phyloP scores from a whole-genome alignment of 2,113 vertebrate species.

The Pterophyllum scalare region DNA sequence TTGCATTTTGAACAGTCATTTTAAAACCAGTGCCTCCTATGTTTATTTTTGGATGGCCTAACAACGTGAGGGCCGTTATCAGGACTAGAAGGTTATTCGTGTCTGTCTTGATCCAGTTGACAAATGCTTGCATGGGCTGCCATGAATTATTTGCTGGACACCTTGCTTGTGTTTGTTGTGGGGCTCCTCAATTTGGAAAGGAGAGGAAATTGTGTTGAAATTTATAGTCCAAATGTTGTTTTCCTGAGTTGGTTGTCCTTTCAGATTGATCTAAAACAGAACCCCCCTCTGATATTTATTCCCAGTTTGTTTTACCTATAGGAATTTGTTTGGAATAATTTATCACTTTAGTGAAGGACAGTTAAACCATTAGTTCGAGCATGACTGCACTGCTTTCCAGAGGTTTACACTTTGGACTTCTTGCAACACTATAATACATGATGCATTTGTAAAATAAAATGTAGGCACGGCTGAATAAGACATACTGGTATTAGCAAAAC shows the following conservation, averaged over 20 bases:
- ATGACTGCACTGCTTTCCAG: constrained; percentile 45
- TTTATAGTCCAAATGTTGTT: constrained; percentile 76
- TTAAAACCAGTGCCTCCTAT: constrained; percentile 28
- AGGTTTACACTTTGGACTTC: constrained; percentile 11
- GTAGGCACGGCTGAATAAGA: background rate
- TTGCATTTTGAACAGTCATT: background rate
- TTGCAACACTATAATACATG: background rate
- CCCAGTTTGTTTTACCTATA: constrained; percentile 72
- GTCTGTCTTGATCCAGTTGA: constrained; percentile 62
- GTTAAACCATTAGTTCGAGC: constrained; percentile 61
- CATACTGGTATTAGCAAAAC: background rate
- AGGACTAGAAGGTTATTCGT: constrained; percentile 53
- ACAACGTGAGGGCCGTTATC: constrained; percentile 56
- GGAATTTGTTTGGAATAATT: constrained; percentile 77
- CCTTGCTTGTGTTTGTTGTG: constrained; percentile 70
- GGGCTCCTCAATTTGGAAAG: constrained; percentile 42
- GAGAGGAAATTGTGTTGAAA: constrained; percentile 71
- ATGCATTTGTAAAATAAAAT: constrained; percentile 1
- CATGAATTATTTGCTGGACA: constrained; percentile 73
- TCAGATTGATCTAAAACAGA: constrained; percentile 79
- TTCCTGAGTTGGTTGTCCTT: constrained; percentile 59
- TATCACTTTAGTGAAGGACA: constrained; percentile 73
- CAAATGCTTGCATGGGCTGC: constrained; percentile 35
- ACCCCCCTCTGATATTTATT: constrained; percentile 62
- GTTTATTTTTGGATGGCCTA: constrained; percentile 66